Conservation (phyloP, 2,113 vertebrate genomes). For the Psilopogon haemacephalus region DNA sequence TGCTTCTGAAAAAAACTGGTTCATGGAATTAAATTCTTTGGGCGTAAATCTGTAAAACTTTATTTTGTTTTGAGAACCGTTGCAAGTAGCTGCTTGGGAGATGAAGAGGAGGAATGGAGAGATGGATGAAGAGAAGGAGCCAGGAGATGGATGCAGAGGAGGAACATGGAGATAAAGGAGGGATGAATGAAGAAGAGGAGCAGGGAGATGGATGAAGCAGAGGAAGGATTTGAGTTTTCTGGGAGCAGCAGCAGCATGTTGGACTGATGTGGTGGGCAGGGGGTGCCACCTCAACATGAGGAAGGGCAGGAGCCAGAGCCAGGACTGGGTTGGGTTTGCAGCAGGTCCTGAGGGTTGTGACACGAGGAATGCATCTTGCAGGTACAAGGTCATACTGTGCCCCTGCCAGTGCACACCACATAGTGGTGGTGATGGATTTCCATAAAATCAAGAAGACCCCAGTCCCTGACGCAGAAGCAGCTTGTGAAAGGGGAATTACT, state of each 20-base stretch:
- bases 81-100: background rate
- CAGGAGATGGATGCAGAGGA: background rate
- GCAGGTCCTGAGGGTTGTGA: background rate
- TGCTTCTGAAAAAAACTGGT: background rate
- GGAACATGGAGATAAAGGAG: background rate
- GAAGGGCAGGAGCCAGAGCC: background rate
- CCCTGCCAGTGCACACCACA: fast-evolving
- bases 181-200: background rate
- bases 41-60: background rate
- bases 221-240: background rate
- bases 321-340: background rate
- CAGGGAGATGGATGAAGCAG: background rate
- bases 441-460: background rate
- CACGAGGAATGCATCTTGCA: fast-evolving
- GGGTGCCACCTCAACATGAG: fast-evolving
- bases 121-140: background rate
- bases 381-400: background rate
- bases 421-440: background rate
- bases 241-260: background rate
- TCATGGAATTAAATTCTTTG: background rate
- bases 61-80: background rate
- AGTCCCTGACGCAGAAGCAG: background rate
- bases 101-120: background rate
- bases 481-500: background rate
- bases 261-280: background rate